Base-by-base conservation (phyloP, 2,113 vertebrate genomes). In the Prionailurus bengalensis region DNA sequence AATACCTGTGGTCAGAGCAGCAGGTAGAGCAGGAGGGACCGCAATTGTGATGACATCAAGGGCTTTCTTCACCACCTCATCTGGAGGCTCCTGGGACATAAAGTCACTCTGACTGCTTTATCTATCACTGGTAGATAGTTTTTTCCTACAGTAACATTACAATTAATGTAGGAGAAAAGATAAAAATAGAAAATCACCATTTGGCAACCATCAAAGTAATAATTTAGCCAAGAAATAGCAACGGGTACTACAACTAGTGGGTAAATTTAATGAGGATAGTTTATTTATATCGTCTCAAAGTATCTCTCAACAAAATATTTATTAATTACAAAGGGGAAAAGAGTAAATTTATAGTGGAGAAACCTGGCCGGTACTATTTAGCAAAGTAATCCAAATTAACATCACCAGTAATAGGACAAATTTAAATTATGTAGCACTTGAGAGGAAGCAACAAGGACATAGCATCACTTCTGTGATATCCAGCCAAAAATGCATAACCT, bases 1-100 rank as follows among this genome's bases (percentile, higher is more conserved):
- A 63, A 99, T 98, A 16, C 99, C 99, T 0, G 99, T 99, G 65
- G 99, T 99, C 95, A 99, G 97, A 17, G 99, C 99, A 29, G 99
- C 99, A 0, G 99, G 99, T 2, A 99, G 97, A 65, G 99, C 99
- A 5, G 99, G 99, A 0, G 99, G 99, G 2, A 99, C 98, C 0
- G 99, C 99, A 68, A 99, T 99, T 0, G 99, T 99, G 96, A 99
- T 96, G 53, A 99, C 97, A n/a, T 99, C 99, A 39, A 99, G 97
- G 33, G 98, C 99, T 96, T 99, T 99, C 97, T 98, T 99, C 89
- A 99, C 98, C 36, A 99, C 97, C 82, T 99, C 98, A 29, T 98
- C 98, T 0, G 98, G 65, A 15, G 97, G 85, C 82, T 98, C 97
- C 99, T 99, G 78, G 33, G 95, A 96, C 84, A 63, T 1, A 58